Base-by-base conservation (phyloP, 2,797 vertebrate genomes). In the Philypnodon macrostomus region DNA sequence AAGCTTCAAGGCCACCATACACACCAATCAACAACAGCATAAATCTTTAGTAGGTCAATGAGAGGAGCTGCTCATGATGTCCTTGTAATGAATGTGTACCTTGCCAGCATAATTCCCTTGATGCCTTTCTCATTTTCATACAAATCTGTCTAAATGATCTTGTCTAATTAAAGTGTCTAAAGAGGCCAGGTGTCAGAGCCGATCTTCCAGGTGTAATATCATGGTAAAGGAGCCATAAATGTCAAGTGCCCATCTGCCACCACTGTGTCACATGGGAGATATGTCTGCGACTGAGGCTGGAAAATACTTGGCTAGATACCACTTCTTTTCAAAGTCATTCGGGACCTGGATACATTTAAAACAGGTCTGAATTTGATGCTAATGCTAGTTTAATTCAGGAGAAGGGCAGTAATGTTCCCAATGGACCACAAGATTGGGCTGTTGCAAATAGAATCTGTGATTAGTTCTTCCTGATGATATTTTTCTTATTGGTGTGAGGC, bases 201-300 rank as follows among this genome's bases (percentile, higher is more conserved):
- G 16, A 27, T 41, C 39, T 41, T 26, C 13, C n/a, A 10, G 13
- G 21, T 41, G 19, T 39, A 39, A 39, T 24, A 12, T n/a, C 26
- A 24, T 41, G 23, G 39, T 4, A 27, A 27, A 41, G 14, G 39
- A 11, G 13, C 21, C 14, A 13, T 41, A 26, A 27, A 41, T 41
- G 39, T 41, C 39, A 26, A 41, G 39, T 16, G 23, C 6, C 23
- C 23, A 41, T 41, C 23, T 41, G 39, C 39, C 21, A 26, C 7
- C 7, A 3, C 23, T 15, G 37, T 19, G 11, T 19, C 14, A 10
- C 15, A 26, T 23, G 21, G 6, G 21, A 23, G 21, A 3, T 23
- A n/a, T n/a, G n/a, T n/a, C 21, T 23, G 21, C 21, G 3, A 6
- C 21, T 23, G 21, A 3, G 3, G 21, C 21, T 23, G 21, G 3